phyloP scores from a whole-genome alignment of 2,797 vertebrate species.

The Octomys mimax region DNA sequence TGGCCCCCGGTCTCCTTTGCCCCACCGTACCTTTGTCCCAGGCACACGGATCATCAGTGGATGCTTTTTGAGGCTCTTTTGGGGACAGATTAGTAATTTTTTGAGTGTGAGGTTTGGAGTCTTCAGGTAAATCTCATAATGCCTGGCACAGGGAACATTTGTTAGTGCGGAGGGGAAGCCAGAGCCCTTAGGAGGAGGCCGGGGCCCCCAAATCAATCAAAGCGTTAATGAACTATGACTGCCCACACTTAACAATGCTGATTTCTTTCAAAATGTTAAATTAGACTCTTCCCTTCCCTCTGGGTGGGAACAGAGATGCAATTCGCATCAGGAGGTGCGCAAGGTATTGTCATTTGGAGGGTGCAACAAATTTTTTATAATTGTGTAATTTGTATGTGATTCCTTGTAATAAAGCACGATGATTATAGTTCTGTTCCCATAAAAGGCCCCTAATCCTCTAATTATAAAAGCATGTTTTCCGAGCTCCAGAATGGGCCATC shows the following conservation, averaged over 20 bases:
- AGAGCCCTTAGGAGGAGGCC: neutral
- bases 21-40: rapidly evolving
- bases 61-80: neutral
- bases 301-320: slow-evolving; percentile 1
- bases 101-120: neutral
- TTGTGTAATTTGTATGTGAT: slow-evolving; percentile 78
- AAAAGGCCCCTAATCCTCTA: slow-evolving; percentile 76
- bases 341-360: slow-evolving; percentile 61
- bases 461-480: slow-evolving; percentile 69
- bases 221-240: neutral
- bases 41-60: rapidly evolving
- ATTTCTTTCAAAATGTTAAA: neutral
- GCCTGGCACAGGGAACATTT: neutral
- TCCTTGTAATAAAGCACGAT: slow-evolving; percentile 75
- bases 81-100: neutral
- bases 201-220: neutral
- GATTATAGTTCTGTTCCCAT: slow-evolving; percentile 75
- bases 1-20: neutral
- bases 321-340: neutral
- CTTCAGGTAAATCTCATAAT: neutral
- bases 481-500: slow-evolving; percentile 34
- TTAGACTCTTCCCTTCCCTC: slow-evolving; percentile 11
- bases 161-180: rapidly evolving
- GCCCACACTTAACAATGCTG: neutral
- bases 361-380: slow-evolving; percentile 69